Percentiles rank a stretch among this genome's conserved stretches.
Conservation (phyloP, 2,888 invertebrate species). For the Maniola hyperantus region DNA sequence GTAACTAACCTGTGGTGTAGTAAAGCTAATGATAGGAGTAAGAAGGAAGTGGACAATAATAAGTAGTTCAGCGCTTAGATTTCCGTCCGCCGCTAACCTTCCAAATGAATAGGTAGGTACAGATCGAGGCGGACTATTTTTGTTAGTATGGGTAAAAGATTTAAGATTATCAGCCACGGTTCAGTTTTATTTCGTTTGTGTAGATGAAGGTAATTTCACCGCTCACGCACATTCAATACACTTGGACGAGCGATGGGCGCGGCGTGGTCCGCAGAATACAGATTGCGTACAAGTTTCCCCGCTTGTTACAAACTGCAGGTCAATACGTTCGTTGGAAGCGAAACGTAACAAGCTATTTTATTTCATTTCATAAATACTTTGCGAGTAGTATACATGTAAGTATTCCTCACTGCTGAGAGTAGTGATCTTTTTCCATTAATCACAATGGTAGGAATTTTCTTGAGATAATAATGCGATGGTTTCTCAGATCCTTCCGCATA, state of each 20-base stretch:
- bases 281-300: slow-evolving; percentile 14
- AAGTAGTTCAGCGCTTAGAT: not conserved
- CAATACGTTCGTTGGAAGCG: slow-evolving; percentile 6
- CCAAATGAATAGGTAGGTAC: not conserved
- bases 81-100: no score
- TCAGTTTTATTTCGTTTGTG: not conserved
- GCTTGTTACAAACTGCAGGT: slow-evolving; percentile 9
- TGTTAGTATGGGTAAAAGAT: not conserved
- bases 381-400: no score
- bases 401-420: no score
- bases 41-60: not conserved
- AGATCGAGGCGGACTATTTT: not conserved
- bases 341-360: not conserved
- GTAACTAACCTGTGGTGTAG: no score
- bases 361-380: not conserved
- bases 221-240: slow-evolving; percentile 9
- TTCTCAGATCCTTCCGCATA: no score
- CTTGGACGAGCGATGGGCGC: not conserved
- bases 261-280: slow-evolving; percentile 11
- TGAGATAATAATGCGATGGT: no score
- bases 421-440: no score
- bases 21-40: not conserved
- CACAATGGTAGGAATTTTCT: no score
- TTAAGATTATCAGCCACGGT: not conserved
- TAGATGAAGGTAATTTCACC: not conserved